phyloP scores from a whole-genome alignment of 2,888 invertebrate genomes.

The Pseudanteris insignis region DNA sequence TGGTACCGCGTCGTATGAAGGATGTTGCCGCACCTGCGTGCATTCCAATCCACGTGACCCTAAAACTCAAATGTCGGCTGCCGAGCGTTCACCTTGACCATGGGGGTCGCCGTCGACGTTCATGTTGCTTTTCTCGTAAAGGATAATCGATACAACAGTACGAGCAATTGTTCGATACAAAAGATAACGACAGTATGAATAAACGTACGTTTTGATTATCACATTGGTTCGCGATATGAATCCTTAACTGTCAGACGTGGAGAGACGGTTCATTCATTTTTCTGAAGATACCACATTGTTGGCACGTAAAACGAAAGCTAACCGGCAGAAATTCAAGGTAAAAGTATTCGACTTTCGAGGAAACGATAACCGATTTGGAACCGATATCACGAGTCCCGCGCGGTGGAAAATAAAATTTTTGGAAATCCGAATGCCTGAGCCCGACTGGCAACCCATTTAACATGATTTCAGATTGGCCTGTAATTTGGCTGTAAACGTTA shows the following conservation, averaged over 20 bases:
- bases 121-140: constrained; percentile 24
- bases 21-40: constrained; percentile 60
- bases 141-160: constrained; percentile 33
- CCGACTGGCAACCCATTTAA: no score
- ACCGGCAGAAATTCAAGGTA: constrained; percentile 1
- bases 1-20: constrained; percentile 47
- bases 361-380: constrained; percentile 2
- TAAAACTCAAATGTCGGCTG: constrained; percentile 53
- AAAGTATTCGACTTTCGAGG: constrained; percentile 10
- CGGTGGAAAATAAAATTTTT: no score
- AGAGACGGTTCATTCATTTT: constrained; percentile 20
- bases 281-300: constrained; percentile 5
- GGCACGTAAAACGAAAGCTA: constrained; percentile 12
- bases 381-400: no score
- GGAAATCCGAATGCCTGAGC: no score
- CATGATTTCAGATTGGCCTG: no score
- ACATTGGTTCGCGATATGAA: constrained; percentile 6
- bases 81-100: constrained; percentile 55
- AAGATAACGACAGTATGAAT: constrained; percentile 25
- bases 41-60: constrained; percentile 62
- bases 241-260: constrained; percentile 12
- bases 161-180: constrained; percentile 22
- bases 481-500: no score
- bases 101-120: constrained; percentile 43
- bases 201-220: constrained; percentile 25